These are phyloP conservation scores for Phytoseiulus persimilis DNA, from an alignment of 2,888 invertebrate genomes.

Conservation along the genomic window DNA sequence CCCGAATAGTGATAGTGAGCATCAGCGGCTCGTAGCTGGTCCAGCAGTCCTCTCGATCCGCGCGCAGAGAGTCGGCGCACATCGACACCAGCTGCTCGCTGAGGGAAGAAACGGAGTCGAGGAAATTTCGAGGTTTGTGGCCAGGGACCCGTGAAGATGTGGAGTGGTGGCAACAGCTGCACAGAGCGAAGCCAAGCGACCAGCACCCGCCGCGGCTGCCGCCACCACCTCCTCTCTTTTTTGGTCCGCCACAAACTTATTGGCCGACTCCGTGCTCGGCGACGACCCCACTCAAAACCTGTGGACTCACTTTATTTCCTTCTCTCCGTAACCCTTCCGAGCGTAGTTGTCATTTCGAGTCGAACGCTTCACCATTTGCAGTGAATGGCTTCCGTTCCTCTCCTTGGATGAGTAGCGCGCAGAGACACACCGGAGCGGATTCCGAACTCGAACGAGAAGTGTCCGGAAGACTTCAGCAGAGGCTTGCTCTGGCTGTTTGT, in stretches of 20 bases:
- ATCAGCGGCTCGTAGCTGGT: not conserved
- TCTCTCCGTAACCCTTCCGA: not conserved
- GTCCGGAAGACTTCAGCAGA: too few relatives aligned
- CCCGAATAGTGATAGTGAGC: not conserved
- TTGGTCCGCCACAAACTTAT: not conserved
- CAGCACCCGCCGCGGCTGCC: not conserved
- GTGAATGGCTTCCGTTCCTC: not conserved
- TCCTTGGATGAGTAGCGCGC: too few relatives aligned
- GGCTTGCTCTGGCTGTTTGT: too few relatives aligned
- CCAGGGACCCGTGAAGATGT: not conserved
- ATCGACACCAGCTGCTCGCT: not conserved
- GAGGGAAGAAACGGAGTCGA: not conserved
- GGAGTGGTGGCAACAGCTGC: not conserved
- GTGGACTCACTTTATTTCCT: not conserved
- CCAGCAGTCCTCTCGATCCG: not conserved
- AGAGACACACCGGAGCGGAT: too few relatives aligned
- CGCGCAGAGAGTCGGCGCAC: not conserved
- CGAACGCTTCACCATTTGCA: not conserved
- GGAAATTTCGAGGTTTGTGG: slow-evolving; percentile 5
- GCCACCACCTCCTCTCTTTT: not conserved
- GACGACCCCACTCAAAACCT: not conserved
- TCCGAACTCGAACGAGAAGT: too few relatives aligned
- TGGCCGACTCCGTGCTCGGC: not conserved
- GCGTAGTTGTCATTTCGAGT: not conserved
- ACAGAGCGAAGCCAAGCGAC: not conserved